phyloP scores from a whole-genome alignment of 2,888 invertebrate species.

The Gari tellinella region DNA sequence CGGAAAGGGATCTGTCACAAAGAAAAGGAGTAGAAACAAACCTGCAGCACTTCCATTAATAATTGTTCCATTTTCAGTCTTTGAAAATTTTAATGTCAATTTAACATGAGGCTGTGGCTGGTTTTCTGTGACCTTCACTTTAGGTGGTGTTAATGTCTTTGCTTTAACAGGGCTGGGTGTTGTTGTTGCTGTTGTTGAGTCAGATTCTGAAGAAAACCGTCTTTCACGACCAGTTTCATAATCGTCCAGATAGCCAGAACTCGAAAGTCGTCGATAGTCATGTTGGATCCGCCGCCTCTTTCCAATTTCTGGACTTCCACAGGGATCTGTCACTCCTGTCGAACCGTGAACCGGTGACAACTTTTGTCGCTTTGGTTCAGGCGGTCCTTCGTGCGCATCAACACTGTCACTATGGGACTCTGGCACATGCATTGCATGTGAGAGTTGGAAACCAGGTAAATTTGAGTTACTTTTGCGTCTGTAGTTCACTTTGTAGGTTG shows the following conservation, averaged over 20 bases:
- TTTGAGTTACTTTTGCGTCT: slow-evolving; percentile 67
- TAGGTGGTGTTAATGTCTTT: slow-evolving; percentile 52
- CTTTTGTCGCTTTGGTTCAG: slow-evolving; percentile 69
- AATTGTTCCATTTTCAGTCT: slow-evolving; percentile 43
- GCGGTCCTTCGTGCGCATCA: slow-evolving; percentile 43
- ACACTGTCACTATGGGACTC: background rate
- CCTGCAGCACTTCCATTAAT: too few species aligned
- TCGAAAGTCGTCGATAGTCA: slow-evolving; percentile 82
- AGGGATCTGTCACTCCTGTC: slow-evolving; percentile 52
- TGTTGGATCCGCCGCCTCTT: slow-evolving; percentile 82
- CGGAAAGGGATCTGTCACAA: too few species aligned
- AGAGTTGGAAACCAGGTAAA: slow-evolving; percentile 70
- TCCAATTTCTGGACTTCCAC: slow-evolving; percentile 76
- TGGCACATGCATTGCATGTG: slow-evolving; percentile 40
- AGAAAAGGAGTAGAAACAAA: too few species aligned
- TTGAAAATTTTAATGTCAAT: slow-evolving; percentile 57
- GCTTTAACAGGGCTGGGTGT: slow-evolving; percentile 65
- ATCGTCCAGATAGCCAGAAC: slow-evolving; percentile 83
- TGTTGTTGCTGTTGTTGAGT: slow-evolving; percentile 50
- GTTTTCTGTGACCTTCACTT: slow-evolving; percentile 44
- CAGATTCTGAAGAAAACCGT: slow-evolving; percentile 76
- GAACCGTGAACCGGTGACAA: slow-evolving; percentile 55
- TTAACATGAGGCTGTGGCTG: slow-evolving; percentile 60
- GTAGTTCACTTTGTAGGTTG: slow-evolving; percentile 26
- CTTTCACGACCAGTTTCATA: slow-evolving; percentile 77